A percentile compares a stretch with the other conserved stretches of the same genome.
Evolutionary conservation across 2,888 invertebrate species (phyloP).

Genomic region (Chesias legatella): DNA sequence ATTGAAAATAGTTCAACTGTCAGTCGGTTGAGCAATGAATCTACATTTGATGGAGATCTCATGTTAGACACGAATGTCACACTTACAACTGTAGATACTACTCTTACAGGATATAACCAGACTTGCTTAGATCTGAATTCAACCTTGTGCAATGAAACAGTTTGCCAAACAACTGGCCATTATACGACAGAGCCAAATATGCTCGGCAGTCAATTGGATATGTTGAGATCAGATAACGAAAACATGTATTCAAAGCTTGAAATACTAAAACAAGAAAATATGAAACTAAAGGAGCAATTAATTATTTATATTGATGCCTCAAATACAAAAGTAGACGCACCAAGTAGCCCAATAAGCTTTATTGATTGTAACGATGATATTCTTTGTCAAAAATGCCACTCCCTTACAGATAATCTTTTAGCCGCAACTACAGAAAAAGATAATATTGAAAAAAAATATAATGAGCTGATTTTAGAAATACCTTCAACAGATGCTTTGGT

Average conservation of each 20-base stretch:
- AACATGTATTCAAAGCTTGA: conserved; percentile 37
- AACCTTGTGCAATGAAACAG: conserved; percentile 47
- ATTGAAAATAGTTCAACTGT: conserved; percentile 48
- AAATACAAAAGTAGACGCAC: conserved; percentile 31
- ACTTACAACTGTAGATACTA: conserved; percentile 57
- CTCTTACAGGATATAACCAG: conserved; percentile 56
- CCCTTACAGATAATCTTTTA: conserved; percentile 37
- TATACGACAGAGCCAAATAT: conserved; percentile 34
- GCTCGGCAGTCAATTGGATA: conserved; percentile 36
- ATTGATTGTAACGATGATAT: background rate
- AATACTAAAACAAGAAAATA: conserved; percentile 48
- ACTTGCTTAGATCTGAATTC: conserved; percentile 61
- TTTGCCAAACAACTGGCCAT: conserved; percentile 44
- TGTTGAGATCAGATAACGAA: conserved; percentile 34
- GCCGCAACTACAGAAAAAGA: conserved; percentile 41
- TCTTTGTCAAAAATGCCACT: no score
- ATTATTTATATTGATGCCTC: conserved; percentile 30
- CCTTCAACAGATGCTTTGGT: conserved; percentile 47
- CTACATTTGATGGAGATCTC: conserved; percentile 63
- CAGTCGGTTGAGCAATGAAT: conserved; percentile 57
- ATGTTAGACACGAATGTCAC: conserved; percentile 73
- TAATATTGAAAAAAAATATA: conserved; percentile 50
- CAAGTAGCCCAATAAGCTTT: conserved; percentile 42
- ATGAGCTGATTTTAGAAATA: conserved; percentile 47
- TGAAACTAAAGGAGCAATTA: conserved; percentile 40